Conservation (phyloP, 1,140 invertebrate species). For the Pseudobourletiella spinata region DNA sequence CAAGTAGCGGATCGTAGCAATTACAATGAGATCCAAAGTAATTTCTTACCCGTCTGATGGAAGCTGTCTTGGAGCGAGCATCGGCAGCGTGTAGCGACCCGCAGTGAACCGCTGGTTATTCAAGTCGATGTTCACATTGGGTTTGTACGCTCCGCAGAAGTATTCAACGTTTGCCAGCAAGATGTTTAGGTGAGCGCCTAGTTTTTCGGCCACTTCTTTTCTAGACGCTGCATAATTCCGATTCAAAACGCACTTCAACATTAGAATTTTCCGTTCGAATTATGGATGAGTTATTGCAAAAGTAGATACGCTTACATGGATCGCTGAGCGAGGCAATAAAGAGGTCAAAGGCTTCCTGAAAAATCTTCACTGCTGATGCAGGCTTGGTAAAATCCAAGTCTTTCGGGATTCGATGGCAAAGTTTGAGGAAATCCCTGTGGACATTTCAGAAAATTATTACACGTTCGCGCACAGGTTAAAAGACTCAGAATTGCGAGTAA, state of each 20-base stretch:
- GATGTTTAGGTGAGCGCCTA: conserved; percentile 73
- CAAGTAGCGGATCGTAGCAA: too few species aligned
- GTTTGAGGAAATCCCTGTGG: conserved; percentile 80
- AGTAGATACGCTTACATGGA: conserved; percentile 42
- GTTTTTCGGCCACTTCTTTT: conserved; percentile 57
- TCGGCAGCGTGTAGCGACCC: conserved; percentile 49
- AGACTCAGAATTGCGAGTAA: too few species aligned
- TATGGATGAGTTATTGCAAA: neutral
- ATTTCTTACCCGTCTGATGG: too few species aligned
- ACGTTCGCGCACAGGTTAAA: too few species aligned
- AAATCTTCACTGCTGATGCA: conserved; percentile 63
- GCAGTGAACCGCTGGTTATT: conserved; percentile 44
- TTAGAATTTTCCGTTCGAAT: neutral
- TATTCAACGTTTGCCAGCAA: conserved; percentile 71
- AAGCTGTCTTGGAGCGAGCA: too few species aligned
- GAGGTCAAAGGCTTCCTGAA: conserved; percentile 85
- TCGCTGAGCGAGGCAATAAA: conserved; percentile 69
- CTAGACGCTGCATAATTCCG: conserved; percentile 38
- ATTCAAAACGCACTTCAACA: conserved; percentile 8
- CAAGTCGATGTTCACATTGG: conserved; percentile 50
- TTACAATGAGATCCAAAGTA: too few species aligned
- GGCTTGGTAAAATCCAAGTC: conserved; percentile 65
- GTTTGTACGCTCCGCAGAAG: conserved; percentile 69
- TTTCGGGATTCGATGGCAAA: conserved; percentile 66
- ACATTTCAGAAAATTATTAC: too few species aligned